Evolutionary conservation across 2,113 vertebrate genomes (phyloP), one percentile per base, ranked within the genome.

Genomic region (Callionymus lyra): DNA sequence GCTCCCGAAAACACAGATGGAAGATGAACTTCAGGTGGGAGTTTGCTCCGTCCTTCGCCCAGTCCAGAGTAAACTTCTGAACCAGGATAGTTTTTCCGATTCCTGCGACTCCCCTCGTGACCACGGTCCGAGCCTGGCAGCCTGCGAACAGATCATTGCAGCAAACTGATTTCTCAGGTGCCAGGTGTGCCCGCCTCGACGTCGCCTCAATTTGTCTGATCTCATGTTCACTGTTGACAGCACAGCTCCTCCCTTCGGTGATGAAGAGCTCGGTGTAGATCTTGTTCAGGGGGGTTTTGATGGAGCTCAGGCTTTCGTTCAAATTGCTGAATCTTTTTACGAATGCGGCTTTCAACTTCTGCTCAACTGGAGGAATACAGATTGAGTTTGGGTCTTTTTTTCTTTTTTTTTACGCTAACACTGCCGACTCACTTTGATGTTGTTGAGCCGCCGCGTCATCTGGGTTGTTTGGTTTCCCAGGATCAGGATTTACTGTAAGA

Each of bases 241-340:
- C 50, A 0, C 61, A 33, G 5, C 17, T 40, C 36, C 69, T 59
- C 13, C 63, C 69, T 31, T 77, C 61, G 0, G 62, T 82, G 57
- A 82, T 54, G 53, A 74, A 74, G 12, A 79, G 68, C 46, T 78
- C 72, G 4, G 79, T 82, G 74, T 76, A 80, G 33, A 76, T 78
- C 31, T 72, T 51, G 37, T 72, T 41, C 10, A 82, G 74, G 15
- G 48, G 12, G 2, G n/a, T 53, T 59, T 45, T 65, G 12, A 1
- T 12, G 21, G 4, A 4, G 21, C 21, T 5, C 12, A 40, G 36
- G 9, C 54, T 66, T 12, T 71, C 68, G 0, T 12, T 38, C 15
- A 76, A 4, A 42, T 61, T 16, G 14, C 71, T 56, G 44, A 70
- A 81, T 31, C 34, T 73, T 13, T 31, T 63, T 17, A 18, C 73